Percentiles rank a stretch among this genome's conserved stretches.
Evolutionary conservation across 1,140 invertebrate species (phyloP).

Genomic region (Pogonomyrmex barbatus): DNA sequence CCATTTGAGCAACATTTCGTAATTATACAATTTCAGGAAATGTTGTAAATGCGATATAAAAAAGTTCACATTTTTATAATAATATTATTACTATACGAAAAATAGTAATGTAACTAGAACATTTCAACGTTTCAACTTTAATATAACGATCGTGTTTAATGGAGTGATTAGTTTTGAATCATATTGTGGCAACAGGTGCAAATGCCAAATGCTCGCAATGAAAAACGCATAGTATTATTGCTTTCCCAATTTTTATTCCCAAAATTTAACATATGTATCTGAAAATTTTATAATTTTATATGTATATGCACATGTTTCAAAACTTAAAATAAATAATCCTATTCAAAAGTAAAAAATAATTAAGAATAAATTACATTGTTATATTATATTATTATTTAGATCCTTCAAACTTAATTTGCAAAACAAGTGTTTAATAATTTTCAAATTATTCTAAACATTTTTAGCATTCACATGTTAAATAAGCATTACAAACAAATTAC

Average conservation of each 20-base stretch:
- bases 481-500: neutral
- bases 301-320: neutral
- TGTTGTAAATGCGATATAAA: neutral
- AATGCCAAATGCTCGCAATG: constrained; percentile 17
- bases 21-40: constrained; percentile 30
- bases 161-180: neutral
- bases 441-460: neutral
- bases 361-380: neutral
- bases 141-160: constrained; percentile 16
- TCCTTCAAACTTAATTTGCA: neutral
- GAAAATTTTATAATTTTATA: neutral
- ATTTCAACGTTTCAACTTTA: constrained; percentile 11
- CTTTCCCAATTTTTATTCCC: neutral
- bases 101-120: neutral
- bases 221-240: neutral
- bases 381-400: neutral
- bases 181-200: constrained; percentile 44
- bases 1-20: neutral
- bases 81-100: neutral
- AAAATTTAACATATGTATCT: neutral
- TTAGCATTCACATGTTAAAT: neutral
- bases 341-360: neutral
- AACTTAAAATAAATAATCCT: neutral
- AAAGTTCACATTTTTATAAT: neutral
- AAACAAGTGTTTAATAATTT: neutral